Evolutionary conservation across 2,888 invertebrate species (phyloP).

Genomic region (Ephialtes manifestator): DNA sequence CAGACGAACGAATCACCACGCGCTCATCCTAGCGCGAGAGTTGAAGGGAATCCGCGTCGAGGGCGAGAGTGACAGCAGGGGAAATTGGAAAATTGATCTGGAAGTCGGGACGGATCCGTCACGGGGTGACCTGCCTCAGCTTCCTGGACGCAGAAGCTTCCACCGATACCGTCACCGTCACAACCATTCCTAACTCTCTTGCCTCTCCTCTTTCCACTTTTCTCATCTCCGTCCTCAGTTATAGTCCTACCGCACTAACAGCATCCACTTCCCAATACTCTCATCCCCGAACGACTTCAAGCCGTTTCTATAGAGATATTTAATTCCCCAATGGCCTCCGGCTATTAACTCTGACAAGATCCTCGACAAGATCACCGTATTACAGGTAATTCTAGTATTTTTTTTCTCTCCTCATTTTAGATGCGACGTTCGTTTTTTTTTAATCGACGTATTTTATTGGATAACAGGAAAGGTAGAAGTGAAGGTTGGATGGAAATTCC

Average conservation of each 20-base stretch:
- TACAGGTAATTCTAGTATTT: slow-evolving; percentile 33
- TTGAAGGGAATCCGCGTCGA: slow-evolving; percentile 68
- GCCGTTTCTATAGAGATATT: slow-evolving; percentile 58
- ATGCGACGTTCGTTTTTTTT: neutral
- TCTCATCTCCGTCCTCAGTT: slow-evolving; percentile 23
- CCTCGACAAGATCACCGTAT: slow-evolving; percentile 28
- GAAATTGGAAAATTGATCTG: slow-evolving; percentile 84
- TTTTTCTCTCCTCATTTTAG: slow-evolving; percentile 9
- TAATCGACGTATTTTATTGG: slow-evolving; percentile 33
- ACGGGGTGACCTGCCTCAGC: slow-evolving; percentile 53
- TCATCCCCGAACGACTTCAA: slow-evolving; percentile 48
- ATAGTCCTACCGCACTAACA: neutral
- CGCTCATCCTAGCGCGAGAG: slow-evolving; percentile 38
- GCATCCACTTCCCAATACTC: slow-evolving; percentile 44
- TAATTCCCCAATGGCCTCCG: slow-evolving; percentile 65
- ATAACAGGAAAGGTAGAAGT: slow-evolving; percentile 25
- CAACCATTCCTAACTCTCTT: slow-evolving; percentile 4
- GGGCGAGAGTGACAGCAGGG: slow-evolving; percentile 81
- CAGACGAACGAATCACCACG: slow-evolving; percentile 70
- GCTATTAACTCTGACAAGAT: slow-evolving; percentile 53
- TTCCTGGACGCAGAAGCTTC: slow-evolving; percentile 43
- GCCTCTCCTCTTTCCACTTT: slow-evolving; percentile 20
- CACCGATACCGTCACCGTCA: slow-evolving; percentile 34
- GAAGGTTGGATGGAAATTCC: slow-evolving; percentile 54
- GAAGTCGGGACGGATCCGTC: slow-evolving; percentile 74